phyloP scores from a whole-genome alignment of 2,888 invertebrate species.

The Vannuccia rotundouncinata region DNA sequence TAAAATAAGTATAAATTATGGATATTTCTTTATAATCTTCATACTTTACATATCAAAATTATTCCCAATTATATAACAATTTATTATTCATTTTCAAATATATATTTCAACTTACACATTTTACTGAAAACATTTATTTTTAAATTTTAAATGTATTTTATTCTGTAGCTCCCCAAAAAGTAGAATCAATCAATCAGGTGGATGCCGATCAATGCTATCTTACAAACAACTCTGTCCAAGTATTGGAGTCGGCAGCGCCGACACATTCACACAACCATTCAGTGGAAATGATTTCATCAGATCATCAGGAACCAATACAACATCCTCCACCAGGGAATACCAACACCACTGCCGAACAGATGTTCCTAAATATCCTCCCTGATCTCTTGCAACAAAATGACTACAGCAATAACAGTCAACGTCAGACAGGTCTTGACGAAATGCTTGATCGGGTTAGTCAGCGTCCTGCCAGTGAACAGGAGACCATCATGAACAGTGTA shows the following conservation, averaged over 20 bases:
- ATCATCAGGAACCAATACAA: background rate
- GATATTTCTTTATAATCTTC: too few species aligned
- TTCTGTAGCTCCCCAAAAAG: background rate
- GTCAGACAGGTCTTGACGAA: background rate
- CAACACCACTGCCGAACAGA: background rate
- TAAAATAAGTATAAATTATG: too few species aligned
- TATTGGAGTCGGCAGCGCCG: background rate
- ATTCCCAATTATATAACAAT: too few species aligned
- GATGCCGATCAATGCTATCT: background rate
- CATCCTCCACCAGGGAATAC: background rate
- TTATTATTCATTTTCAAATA: too few species aligned
- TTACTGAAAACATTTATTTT: too few species aligned
- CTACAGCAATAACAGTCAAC: background rate
- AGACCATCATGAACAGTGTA: constrained; percentile 2
- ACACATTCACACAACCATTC: background rate
- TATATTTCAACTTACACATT: too few species aligned
- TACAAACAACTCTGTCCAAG: background rate
- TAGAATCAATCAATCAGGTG: background rate
- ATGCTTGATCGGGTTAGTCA: background rate
- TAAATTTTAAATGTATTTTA: background rate
- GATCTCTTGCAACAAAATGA: background rate
- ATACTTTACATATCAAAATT: too few species aligned
- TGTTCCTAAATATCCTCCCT: background rate
- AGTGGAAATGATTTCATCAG: background rate
- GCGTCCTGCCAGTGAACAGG: background rate